Conservation (phyloP, 2,113 vertebrate genomes). For the Nothobranchius kuhntae region DNA sequence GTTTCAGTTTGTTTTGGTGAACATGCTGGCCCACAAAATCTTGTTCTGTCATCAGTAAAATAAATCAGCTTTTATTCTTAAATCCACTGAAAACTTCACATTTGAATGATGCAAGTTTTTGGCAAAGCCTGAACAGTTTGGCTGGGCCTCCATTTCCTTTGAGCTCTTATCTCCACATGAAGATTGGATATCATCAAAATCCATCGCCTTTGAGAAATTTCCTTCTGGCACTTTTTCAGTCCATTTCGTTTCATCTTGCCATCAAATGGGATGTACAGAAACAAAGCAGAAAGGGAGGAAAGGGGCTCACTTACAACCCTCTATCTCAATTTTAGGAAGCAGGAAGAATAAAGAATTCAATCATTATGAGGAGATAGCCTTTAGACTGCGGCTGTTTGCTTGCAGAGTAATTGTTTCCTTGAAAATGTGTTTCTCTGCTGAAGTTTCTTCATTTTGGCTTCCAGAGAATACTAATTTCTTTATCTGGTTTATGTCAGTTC, state of each 20-base stretch:
- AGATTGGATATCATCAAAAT: constrained; percentile 60
- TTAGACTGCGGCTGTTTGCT: constrained; percentile 40
- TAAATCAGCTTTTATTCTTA: background rate
- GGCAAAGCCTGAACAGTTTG: constrained; percentile 16
- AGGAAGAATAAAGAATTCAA: constrained; percentile 34
- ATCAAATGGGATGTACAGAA: constrained; percentile 39
- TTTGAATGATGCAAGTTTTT: constrained; percentile 44
- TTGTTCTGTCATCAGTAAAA: constrained; percentile 1
- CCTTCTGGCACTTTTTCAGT: constrained; percentile 37
- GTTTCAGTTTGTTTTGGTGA: background rate
- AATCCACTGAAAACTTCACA: constrained; percentile 19
- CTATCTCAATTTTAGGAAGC: constrained; percentile 28
- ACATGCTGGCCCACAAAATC: background rate
- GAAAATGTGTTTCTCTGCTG: constrained; percentile 33
- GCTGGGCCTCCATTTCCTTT: constrained; percentile 40
- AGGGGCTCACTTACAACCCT: constrained; percentile 25
- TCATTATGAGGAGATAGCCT: constrained; percentile 54
- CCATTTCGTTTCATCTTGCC: constrained; percentile 56
- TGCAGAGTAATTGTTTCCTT: constrained; percentile 50
- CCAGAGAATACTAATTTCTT: constrained; percentile 7
- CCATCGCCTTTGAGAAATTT: constrained; percentile 52
- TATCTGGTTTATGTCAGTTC: constrained; percentile 12
- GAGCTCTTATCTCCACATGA: constrained; percentile 42
- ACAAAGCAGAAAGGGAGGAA: constrained; percentile 24
- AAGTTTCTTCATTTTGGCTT: constrained; percentile 13